Conservation (phyloP, 2,797 vertebrate species). For the Spheniscus humboldti region DNA sequence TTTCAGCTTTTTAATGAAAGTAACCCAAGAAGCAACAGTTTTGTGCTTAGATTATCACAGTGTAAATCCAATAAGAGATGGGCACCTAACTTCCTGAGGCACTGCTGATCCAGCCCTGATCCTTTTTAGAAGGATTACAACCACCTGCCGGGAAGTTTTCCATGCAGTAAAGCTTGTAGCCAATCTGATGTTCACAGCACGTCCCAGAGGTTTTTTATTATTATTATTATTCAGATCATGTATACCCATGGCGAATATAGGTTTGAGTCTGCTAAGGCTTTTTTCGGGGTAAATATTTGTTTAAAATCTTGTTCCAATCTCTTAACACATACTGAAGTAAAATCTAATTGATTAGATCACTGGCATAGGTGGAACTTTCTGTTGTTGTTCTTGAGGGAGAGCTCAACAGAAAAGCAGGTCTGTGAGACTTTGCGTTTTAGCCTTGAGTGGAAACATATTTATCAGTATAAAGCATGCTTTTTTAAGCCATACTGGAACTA, state of each 20-base stretch:
- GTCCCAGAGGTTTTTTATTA: background rate
- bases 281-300: background rate
- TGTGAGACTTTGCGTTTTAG: background rate
- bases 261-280: background rate
- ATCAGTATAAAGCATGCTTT: background rate
- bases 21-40: background rate
- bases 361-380: background rate
- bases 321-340: constrained; percentile 44
- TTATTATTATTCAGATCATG: background rate
- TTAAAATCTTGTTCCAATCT: constrained; percentile 47
- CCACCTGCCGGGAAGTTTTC: constrained; percentile 27
- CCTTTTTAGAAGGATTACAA: constrained; percentile 1
- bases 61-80: constrained; percentile 34
- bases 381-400: constrained; percentile 37
- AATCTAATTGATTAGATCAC: constrained; percentile 45
- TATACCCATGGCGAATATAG: background rate
- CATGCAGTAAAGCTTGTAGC: background rate
- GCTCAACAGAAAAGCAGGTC: background rate
- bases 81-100: background rate
- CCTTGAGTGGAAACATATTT: constrained; percentile 43
- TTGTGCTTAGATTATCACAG: background rate
- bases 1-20: background rate
- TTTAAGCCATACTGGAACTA: background rate
- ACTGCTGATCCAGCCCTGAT: background rate
- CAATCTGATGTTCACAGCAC: background rate